phyloP scores from a whole-genome alignment of 2,113 vertebrate species.

The Haemorhous mexicanus region DNA sequence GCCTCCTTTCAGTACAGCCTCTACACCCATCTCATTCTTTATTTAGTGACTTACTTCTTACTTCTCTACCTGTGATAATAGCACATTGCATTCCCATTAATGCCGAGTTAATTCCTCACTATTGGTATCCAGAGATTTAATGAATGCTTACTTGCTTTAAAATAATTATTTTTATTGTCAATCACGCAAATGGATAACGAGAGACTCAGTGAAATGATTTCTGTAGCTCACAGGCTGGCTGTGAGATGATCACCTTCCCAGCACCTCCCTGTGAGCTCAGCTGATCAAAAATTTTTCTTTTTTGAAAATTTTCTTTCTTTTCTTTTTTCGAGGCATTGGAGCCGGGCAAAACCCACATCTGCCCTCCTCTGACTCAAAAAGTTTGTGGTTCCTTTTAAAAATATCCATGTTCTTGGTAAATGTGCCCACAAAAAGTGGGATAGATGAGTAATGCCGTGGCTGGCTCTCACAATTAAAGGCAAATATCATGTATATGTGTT shows the following conservation, averaged over 20 bases:
- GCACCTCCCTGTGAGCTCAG: neutral
- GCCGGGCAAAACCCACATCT: neutral
- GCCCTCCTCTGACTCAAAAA: neutral
- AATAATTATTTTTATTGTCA: slow-evolving; percentile 17
- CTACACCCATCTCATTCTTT: neutral
- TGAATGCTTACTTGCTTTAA: neutral
- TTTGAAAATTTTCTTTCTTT: no score
- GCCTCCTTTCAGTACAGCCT: neutral
- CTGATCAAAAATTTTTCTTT: neutral
- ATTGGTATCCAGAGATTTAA: neutral
- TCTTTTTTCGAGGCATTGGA: accelerated
- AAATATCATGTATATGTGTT: neutral
- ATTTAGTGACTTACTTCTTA: neutral
- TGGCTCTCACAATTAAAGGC: neutral
- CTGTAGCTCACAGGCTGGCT: neutral
- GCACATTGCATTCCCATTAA: neutral
- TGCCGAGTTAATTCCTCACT: neutral
- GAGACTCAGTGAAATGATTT: slow-evolving; percentile 34
- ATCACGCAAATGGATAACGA: slow-evolving; percentile 46
- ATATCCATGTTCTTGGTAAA: accelerated
- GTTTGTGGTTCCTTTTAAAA: neutral
- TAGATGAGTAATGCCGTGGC: neutral
- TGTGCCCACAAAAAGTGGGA: neutral
- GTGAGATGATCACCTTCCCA: neutral
- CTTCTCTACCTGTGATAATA: neutral